Percentiles rank a stretch among this genome's conserved stretches.
These are phyloP conservation scores for Trogon surrucura DNA, from an alignment of 2,113 vertebrate species.

Conservation along the genomic window DNA sequence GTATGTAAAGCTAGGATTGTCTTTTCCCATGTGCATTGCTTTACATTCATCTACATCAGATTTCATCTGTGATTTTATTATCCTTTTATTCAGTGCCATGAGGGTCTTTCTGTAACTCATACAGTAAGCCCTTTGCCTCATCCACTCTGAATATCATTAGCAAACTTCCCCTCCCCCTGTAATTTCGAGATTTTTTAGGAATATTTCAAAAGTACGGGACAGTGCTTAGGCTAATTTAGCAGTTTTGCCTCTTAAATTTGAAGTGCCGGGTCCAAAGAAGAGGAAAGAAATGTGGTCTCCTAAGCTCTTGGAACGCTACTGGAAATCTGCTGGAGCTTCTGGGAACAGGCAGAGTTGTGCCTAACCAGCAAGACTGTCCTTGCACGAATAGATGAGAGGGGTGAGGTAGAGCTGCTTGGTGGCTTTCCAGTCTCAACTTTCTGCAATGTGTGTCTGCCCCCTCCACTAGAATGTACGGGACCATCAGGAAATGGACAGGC, in stretches of 20 bases:
- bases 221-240: not conserved
- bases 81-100: not conserved
- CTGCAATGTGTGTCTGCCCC: not conserved
- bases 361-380: not conserved
- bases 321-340: not conserved
- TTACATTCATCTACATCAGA: slow-evolving; percentile 57
- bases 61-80: slow-evolving; percentile 59
- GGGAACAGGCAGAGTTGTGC: not conserved
- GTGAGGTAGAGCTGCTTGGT: too few relatives aligned
- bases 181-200: not conserved
- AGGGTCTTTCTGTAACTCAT: slow-evolving; percentile 8
- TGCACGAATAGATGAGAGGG: not conserved
- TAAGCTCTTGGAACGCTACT: not conserved
- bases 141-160: not conserved
- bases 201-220: not conserved
- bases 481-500: not conserved
- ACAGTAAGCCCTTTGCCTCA: not conserved
- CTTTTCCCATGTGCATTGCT: slow-evolving; percentile 9
- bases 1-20: slow-evolving; percentile 27
- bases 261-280: not conserved
- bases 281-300: not conserved
- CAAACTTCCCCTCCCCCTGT: not conserved
- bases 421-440: too few relatives aligned
- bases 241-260: not conserved
- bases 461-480: not conserved